Percentiles rank a stretch among this genome's conserved stretches.
These are phyloP conservation scores for Marasmarcha lunaedactyla DNA, from an alignment of 2,888 invertebrate genomes.

Conservation along the genomic window DNA sequence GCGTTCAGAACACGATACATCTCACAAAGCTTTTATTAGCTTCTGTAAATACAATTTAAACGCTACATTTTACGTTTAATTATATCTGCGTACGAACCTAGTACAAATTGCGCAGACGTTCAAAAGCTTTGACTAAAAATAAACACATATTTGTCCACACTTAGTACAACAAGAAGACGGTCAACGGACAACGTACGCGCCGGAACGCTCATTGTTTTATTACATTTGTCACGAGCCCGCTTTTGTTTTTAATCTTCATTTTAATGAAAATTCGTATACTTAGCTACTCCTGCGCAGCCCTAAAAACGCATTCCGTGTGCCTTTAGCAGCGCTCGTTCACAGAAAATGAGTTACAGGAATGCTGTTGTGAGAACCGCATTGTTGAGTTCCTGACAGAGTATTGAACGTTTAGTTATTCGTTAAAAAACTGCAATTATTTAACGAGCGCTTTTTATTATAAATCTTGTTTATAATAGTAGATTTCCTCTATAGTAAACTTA, in stretches of 20 bases:
- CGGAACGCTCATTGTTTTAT: constrained; percentile 40
- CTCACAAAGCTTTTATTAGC: too few relatives aligned
- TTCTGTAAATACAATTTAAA: too few relatives aligned
- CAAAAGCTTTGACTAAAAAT: not conserved
- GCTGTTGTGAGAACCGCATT: constrained; percentile 40
- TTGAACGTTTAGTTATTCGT: too few relatives aligned
- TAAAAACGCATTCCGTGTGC: constrained; percentile 48
- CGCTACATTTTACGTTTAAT: too few relatives aligned
- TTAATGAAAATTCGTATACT: constrained; percentile 60
- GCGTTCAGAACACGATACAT: too few relatives aligned
- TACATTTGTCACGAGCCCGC: constrained; percentile 20
- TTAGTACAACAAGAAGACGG: not conserved
- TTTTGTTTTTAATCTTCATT: constrained; percentile 44
- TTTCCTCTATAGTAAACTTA: too few relatives aligned
- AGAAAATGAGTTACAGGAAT: constrained; percentile 53
- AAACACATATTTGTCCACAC: not conserved
- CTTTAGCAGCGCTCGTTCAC: constrained; percentile 46
- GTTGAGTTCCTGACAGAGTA: constrained; percentile 32
- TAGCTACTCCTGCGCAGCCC: constrained; percentile 18
- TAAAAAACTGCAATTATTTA: too few relatives aligned
- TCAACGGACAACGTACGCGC: constrained; percentile 14
- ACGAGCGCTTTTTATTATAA: too few relatives aligned
- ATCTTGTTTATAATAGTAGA: too few relatives aligned
- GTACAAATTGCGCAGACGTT: not conserved
- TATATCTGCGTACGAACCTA: too few relatives aligned